Base-by-base conservation (phyloP, 2,888 invertebrate genomes). In the Tholera decimalis region DNA sequence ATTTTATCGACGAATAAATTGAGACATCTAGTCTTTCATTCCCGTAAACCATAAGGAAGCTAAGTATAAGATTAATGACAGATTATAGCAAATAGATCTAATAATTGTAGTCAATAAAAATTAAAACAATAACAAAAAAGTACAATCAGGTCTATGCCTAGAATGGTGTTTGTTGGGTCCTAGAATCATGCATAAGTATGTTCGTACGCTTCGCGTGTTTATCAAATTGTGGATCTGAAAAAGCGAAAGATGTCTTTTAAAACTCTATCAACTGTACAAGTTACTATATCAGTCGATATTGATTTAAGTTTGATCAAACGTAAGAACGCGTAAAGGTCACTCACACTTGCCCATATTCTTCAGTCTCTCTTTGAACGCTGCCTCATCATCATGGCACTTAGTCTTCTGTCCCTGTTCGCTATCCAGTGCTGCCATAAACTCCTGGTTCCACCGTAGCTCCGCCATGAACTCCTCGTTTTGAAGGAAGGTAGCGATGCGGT, bases 391-490 rank as follows among this genome's bases (percentile, higher is more conserved):
- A 55, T 96, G 96, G 28, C 92, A 87, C 77, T 95, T 95, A 2
- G 88, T 88, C 78, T 94, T 95, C 47, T 94, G 92, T 5, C 95
- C 95, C 82, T 96, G 96, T 95, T 98, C 98, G 87, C 97, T 97
- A 85, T 98, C 98, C 51, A 98, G 93, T 1, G 98, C 97, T 26
- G 97, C 97, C 96, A 98, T 97, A 86, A 98, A 98, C 85, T 98
- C 98, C 88, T 98, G 97, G 89, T 98, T 98, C 96, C 97, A 97
- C 64, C 98, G 96, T 37, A 98, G 92, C 86, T 98, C 98, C 47
- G 97, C 97, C 96, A 98, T 97, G 83, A 98, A 98, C 91, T 99
- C 98, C 87, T 98, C 98, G 85, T 98, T 98, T 89, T 98, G 98
- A 61, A 98, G 94, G 91, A 98, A 97, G 72, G 98, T 96, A 0